Evolutionary conservation across 2,888 invertebrate species (phyloP).

Genomic region (Thumatha senex): DNA sequence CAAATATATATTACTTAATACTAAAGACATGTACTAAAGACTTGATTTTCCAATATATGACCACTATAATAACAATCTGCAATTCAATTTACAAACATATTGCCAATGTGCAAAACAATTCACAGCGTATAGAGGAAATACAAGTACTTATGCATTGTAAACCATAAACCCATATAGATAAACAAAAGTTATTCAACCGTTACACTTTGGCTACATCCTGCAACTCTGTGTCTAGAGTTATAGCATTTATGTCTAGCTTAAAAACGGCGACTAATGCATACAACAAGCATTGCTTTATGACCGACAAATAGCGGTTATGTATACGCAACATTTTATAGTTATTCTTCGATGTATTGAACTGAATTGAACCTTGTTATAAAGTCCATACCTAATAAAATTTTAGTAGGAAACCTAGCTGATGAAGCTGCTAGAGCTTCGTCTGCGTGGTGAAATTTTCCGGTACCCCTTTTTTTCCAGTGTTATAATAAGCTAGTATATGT

Average conservation of each 20-base stretch:
- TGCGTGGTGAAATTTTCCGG: no score
- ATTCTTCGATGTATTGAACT: not conserved
- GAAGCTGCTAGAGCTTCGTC: no score
- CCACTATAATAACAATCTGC: no score
- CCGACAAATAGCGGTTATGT: not conserved
- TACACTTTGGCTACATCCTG: slow-evolving; percentile 17
- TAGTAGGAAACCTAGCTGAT: no score
- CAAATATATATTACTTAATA: no score
- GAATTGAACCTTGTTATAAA: not conserved
- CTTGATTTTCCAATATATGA: no score
- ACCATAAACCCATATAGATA: slow-evolving; percentile 28
- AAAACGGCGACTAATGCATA: not conserved
- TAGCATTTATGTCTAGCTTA: not conserved
- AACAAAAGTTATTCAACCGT: slow-evolving; percentile 17
- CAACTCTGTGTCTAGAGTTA: slow-evolving; percentile 9
- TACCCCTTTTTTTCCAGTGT: no score
- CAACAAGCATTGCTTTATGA: not conserved
- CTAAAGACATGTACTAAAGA: no score
- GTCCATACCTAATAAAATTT: no score
- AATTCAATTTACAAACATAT: not conserved
- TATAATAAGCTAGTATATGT: no score
- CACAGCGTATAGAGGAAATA: not conserved
- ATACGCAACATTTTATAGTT: not conserved
- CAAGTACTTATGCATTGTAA: slow-evolving; percentile 2
- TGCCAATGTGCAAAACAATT: not conserved